phyloP scores from a whole-genome alignment of 2,888 invertebrate species.

The Drosophila prolongata region DNA sequence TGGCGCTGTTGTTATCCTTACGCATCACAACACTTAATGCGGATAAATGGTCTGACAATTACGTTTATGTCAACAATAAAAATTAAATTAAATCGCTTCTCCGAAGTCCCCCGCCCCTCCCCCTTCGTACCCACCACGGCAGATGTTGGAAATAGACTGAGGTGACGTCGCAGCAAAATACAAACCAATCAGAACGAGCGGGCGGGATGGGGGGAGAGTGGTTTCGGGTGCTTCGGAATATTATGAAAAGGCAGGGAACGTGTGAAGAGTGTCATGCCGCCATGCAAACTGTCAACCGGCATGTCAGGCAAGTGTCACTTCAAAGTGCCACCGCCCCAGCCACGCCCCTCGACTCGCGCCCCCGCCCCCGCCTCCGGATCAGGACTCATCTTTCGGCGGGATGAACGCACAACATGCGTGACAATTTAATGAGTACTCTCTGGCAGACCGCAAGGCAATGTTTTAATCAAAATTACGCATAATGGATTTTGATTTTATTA shows the following conservation, averaged over 20 bases:
- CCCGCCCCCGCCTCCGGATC: constrained; percentile 3
- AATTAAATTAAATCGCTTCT: constrained; percentile 80
- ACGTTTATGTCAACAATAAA: constrained; percentile 80
- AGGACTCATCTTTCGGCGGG: constrained; percentile 6
- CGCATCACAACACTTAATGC: constrained; percentile 80
- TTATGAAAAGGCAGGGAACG: constrained; percentile 50
- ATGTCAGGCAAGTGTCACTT: constrained; percentile 76
- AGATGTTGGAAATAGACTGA: constrained; percentile 70
- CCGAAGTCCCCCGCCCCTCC: constrained; percentile 43
- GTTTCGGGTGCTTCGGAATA: constrained; percentile 21
- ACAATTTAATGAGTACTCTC: constrained; percentile 82
- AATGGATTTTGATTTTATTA: constrained; percentile 80
- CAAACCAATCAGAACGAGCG: constrained; percentile 58
- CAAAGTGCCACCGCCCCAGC: constrained; percentile 56
- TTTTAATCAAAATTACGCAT: constrained; percentile 78
- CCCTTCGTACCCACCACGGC: constrained; percentile 43
- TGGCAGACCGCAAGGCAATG: constrained; percentile 55
- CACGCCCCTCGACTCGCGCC: background rate
- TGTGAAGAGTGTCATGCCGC: constrained; percentile 69
- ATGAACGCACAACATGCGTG: constrained; percentile 80
- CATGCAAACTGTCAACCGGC: constrained; percentile 71
- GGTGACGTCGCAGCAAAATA: constrained; percentile 41
- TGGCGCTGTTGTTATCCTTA: constrained; percentile 72
- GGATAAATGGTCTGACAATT: constrained; percentile 84
- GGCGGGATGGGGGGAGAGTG: constrained; percentile 1